Percentiles rank a stretch among this genome's conserved stretches.
Conservation (phyloP, 2,888 invertebrate species). For the Acheta domesticus region DNA sequence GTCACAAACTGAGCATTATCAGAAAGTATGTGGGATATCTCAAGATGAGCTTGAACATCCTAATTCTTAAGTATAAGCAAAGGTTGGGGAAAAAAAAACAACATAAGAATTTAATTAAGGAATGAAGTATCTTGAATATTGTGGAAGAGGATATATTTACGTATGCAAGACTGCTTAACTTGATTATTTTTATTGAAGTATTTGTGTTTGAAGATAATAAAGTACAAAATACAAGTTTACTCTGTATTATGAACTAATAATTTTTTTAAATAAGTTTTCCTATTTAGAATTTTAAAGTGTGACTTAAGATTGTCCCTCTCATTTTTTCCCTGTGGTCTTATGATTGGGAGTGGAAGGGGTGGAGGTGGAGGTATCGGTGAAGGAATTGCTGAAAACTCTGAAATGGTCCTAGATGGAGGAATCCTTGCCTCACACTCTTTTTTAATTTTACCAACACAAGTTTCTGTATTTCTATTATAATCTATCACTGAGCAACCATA, state of each 20-base stretch:
- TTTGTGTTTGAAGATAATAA: background rate
- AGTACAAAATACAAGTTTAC: background rate
- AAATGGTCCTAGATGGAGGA: background rate
- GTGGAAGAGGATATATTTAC: background rate
- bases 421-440: background rate
- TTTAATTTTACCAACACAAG: no score
- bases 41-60: constrained; percentile 3
- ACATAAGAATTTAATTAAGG: background rate
- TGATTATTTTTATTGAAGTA: constrained; percentile 26
- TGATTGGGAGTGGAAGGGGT: constrained; percentile 31
- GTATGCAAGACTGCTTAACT: constrained; percentile 11
- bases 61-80: background rate
- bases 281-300: background rate
- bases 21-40: constrained; percentile 62
- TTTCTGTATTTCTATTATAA: no score
- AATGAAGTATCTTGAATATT: background rate
- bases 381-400: constrained; percentile 21
- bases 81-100: background rate
- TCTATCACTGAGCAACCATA: constrained; percentile 27
- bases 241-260: background rate
- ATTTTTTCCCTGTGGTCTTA: background rate
- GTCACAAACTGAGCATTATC: constrained; percentile 65
- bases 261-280: constrained; percentile 4
- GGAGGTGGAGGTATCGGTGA: constrained; percentile 23
- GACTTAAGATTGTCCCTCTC: background rate